Conservation (phyloP, 2,888 invertebrate genomes). For the Cylindroiulus punctatus region DNA sequence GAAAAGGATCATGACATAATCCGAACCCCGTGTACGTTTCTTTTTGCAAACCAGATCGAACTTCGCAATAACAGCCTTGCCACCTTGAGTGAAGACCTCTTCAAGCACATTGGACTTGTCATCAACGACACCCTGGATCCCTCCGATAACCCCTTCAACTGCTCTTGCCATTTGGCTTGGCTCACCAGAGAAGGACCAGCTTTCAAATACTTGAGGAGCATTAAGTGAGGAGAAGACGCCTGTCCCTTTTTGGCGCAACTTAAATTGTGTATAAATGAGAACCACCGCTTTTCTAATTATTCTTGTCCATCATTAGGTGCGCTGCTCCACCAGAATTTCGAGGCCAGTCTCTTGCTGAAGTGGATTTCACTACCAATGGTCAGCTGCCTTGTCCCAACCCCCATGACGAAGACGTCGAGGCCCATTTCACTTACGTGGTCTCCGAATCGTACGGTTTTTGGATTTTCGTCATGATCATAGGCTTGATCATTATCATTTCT, state of each 20-base stretch:
- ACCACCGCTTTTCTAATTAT: not conserved
- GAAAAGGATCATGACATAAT: no score
- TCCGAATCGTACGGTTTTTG: slow-evolving; percentile 46
- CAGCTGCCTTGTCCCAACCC: not conserved
- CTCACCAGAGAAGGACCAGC: not conserved
- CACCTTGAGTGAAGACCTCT: slow-evolving; percentile 29
- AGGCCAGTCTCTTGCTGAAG: not conserved
- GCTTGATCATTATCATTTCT: slow-evolving; percentile 14
- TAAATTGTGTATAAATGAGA: not conserved
- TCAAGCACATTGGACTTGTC: slow-evolving; percentile 49
- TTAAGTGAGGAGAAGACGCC: not conserved
- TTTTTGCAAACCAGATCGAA: slow-evolving; percentile 50
- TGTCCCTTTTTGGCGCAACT: not conserved
- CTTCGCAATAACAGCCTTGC: slow-evolving; percentile 50
- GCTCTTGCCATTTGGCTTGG: slow-evolving; percentile 54
- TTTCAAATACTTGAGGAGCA: not conserved
- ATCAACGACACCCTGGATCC: slow-evolving; percentile 39
- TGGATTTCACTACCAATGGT: slow-evolving; percentile 10
- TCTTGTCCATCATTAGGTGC: not conserved
- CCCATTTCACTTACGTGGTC: slow-evolving; percentile 29
- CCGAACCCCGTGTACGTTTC: no score
- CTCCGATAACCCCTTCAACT: slow-evolving; percentile 51
- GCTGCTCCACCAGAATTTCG: not conserved
- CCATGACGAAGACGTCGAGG: not conserved
- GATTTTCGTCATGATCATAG: slow-evolving; percentile 40